These are phyloP conservation scores for Boleophthalmus pectinirostris DNA, from an alignment of 2,113 vertebrate genomes.

Conservation along the genomic window DNA sequence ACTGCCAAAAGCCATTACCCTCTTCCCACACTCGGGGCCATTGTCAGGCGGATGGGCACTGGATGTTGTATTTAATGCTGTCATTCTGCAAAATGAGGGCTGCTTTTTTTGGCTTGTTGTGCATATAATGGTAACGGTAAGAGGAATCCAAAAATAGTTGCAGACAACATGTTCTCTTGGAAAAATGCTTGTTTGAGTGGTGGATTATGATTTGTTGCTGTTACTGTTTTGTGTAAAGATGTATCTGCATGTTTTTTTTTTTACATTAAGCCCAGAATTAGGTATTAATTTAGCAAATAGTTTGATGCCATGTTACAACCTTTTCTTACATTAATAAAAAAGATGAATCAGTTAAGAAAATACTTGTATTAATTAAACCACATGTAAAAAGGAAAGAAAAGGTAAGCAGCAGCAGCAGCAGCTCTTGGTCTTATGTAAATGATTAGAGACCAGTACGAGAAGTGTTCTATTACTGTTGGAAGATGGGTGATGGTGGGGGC, in stretches of 20 bases:
- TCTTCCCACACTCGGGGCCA: constrained; percentile 31
- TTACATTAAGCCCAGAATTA: not conserved
- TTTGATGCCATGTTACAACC: not conserved
- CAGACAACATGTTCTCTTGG: not conserved
- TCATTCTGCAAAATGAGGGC: constrained; percentile 24
- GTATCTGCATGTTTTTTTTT: too few species aligned
- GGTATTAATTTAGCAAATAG: not conserved
- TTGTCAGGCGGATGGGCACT: constrained; percentile 30
- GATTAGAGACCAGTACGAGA: not conserved
- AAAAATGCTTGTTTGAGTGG: not conserved
- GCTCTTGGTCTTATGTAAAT: not conserved
- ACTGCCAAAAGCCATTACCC: constrained; percentile 59
- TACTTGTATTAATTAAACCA: too few species aligned
- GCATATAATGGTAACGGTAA: constrained; percentile 1
- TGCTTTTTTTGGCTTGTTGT: constrained; percentile 11
- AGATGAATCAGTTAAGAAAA: too few species aligned
- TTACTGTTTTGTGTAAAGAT: not conserved
- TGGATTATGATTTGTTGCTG: not conserved
- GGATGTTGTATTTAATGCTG: constrained; percentile 29
- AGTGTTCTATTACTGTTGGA: constrained; percentile 6
- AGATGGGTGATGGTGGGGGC: not conserved
- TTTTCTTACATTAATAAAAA: not conserved
- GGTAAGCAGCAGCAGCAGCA: not conserved
- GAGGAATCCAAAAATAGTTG: not conserved
- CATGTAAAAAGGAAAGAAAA: not conserved